Evolutionary conservation across 2,797 vertebrate genomes (phyloP), one percentile per base, ranked within the genome.

Genomic region (Parauchenoglanis ngamensis): DNA sequence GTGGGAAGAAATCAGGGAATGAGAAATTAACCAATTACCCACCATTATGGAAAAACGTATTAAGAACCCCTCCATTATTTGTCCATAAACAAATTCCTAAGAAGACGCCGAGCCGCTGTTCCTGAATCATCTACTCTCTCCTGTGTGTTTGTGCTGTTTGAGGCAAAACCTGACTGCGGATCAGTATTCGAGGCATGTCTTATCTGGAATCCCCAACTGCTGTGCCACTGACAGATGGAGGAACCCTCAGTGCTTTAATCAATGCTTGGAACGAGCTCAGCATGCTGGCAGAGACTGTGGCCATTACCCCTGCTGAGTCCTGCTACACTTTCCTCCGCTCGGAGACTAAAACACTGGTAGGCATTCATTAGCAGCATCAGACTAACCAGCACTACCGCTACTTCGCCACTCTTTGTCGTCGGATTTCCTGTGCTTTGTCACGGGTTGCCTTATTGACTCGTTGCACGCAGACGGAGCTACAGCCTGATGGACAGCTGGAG

Each of bases 231-330:
- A 89, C 76, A 90, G 86, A 89, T 84, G 81, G 87, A 89, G 84
- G 77, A 90, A 81, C 86, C 68, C 80, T 67, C 44, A 25, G 68
- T 21, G 70, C 83, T 89, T 87, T 83, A 86, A 89, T 90, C 86
- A 88, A 85, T 86, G 85, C 86, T 65, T 86, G 83, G 84, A 82
- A 88, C 46, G 59, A 86, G 61, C 89, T 70, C 89, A 82, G 86
- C 61, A 1, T 61, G 81, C 70, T 57, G 70, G 81, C 82, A 89
- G 61, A 78, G 81, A 65, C 63, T n/a, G 61, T 40, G 85, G 87
- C 84, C 88, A 89, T 89, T 88, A 88, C 77, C 88, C 89, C 84
- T 88, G 88, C 82, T 89, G 88, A 56, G 83, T 79, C 78, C 81
- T 82, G 77, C 82, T 81, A 88, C 65, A 52, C 75, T 88, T 19